A percentile compares a stretch with the other conserved stretches of the same genome.
Conservation (phyloP, 1,140 invertebrate species). For the Achroia grisella region DNA sequence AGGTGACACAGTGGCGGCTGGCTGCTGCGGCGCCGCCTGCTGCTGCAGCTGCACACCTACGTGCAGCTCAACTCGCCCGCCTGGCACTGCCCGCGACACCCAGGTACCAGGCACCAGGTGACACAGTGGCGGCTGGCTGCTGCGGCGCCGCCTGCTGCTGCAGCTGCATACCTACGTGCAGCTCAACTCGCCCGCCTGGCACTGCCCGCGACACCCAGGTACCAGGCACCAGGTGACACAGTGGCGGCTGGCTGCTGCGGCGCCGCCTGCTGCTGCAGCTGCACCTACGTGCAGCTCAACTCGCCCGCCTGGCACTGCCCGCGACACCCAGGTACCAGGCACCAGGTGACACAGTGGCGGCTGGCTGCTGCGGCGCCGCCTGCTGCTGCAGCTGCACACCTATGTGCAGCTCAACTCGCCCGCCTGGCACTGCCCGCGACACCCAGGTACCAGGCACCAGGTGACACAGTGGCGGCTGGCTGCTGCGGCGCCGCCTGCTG, state of each 20-base stretch:
- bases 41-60: conserved; percentile 95
- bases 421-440: conserved; percentile 41
- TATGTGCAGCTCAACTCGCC: conserved; percentile 93
- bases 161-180: conserved; percentile 97
- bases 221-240: conserved; percentile 61
- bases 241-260: conserved; percentile 92
- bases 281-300: conserved; percentile 95
- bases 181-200: conserved; percentile 81
- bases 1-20: conserved; percentile 93
- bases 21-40: conserved; percentile 90
- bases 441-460: conserved; percentile 12
- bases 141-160: conserved; percentile 90
- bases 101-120: conserved; percentile 72
- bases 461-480: too few species aligned
- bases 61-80: conserved; percentile 88
- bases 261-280: conserved; percentile 91
- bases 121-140: conserved; percentile 95
- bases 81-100: conserved; percentile 30
- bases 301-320: conserved; percentile 68
- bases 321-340: conserved; percentile 70
- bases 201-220: too few species aligned
- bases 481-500: conserved; percentile 91
- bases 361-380: conserved; percentile 93
- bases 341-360: conserved; percentile 89
- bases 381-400: conserved; percentile 93